phyloP scores from a whole-genome alignment of 2,113 vertebrate species.

The Bambusicola thoracicus region DNA sequence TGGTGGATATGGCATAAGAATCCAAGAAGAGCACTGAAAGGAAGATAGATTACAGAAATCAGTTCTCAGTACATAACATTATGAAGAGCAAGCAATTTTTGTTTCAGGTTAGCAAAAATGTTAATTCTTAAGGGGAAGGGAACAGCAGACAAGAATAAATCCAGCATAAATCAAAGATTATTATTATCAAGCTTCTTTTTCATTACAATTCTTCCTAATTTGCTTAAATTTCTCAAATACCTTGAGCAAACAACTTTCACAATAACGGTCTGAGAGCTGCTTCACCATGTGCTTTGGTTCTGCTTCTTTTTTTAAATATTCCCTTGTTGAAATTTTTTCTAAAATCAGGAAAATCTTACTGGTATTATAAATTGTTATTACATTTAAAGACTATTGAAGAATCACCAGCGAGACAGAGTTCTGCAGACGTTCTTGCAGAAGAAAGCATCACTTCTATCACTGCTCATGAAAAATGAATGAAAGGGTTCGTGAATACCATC shows the following conservation, averaged over 20 bases:
- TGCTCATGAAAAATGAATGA: neutral
- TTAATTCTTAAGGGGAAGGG: neutral
- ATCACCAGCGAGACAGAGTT: neutral
- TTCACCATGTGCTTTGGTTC: neutral
- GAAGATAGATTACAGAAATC: neutral
- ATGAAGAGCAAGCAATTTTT: neutral
- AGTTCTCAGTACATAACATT: neutral
- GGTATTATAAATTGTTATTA: neutral
- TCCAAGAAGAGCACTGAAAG: neutral
- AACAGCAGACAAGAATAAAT: conserved; percentile 27
- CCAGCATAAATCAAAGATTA: neutral
- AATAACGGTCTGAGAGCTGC: neutral
- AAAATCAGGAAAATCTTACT: conserved; percentile 9
- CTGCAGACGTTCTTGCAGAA: neutral
- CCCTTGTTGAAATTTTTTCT: neutral
- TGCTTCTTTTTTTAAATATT: neutral
- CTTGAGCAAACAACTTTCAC: neutral
- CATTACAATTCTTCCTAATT: neutral
- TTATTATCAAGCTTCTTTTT: neutral
- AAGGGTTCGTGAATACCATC: neutral
- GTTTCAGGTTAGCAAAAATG: conserved; percentile 13
- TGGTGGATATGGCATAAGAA: neutral
- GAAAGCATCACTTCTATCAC: neutral
- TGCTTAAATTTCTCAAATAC: neutral
- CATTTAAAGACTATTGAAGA: neutral